Percentiles rank a stretch among this genome's conserved stretches.
These are phyloP conservation scores for Noctilio leporinus DNA, from an alignment of 2,113 vertebrate species.

Conservation along the genomic window DNA sequence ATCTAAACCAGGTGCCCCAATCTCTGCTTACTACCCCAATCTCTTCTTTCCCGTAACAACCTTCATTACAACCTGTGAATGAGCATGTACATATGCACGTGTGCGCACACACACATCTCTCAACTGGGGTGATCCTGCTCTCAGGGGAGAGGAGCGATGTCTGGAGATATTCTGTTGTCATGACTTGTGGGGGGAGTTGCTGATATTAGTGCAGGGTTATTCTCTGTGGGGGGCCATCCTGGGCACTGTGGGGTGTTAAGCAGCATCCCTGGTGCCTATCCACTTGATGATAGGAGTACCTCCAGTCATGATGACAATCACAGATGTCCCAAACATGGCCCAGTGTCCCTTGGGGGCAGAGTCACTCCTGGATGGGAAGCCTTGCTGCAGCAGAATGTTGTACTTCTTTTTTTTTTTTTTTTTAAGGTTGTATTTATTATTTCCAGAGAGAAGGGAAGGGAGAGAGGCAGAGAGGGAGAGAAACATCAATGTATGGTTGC, in stretches of 20 bases:
- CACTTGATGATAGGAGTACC: not conserved
- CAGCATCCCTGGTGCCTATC: too few species aligned
- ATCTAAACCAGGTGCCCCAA: not conserved
- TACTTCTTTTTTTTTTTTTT: too few species aligned
- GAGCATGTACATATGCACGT: accelerated
- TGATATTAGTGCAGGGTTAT: not conserved
- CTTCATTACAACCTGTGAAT: not conserved
- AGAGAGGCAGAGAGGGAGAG: too few species aligned
- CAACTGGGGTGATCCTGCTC: not conserved
- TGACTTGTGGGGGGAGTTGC: not conserved
- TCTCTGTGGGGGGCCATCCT: not conserved
- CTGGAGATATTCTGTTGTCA: not conserved
- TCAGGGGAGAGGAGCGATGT: not conserved
- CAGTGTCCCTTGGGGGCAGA: not conserved
- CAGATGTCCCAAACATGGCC: not conserved
- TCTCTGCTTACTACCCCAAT: not conserved
- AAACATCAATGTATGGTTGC: too few species aligned
- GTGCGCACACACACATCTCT: not conserved
- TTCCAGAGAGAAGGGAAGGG: too few species aligned
- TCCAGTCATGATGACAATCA: not conserved
- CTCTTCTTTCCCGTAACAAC: not conserved
- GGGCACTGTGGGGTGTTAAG: not conserved
- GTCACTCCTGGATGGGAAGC: not conserved
- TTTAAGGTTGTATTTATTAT: too few species aligned
- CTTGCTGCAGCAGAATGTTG: not conserved